Evolutionary conservation across 1,140 invertebrate genomes (phyloP), one percentile per base, ranked within the genome.

Genomic region (Eubasilissa regina): DNA sequence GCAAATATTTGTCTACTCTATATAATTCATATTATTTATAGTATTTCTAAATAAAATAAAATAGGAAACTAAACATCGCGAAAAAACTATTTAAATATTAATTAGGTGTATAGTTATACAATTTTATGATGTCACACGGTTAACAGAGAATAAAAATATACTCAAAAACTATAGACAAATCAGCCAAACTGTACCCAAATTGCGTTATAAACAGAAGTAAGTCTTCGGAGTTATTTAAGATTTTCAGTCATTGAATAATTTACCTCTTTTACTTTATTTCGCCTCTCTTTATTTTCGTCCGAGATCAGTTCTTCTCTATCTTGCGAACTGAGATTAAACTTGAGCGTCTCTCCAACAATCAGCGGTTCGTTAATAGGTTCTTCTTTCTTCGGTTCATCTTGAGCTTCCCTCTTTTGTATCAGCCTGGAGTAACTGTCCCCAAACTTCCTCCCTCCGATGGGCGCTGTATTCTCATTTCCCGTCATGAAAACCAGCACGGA

Each of bases 221-320:
- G n/a, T n/a, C n/a, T n/a, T n/a, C n/a, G n/a, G n/a, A n/a, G n/a
- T n/a, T n/a, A n/a, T n/a, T n/a, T n/a, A 35, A 35, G 25, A 35
- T 35, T 35, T 35, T 35, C 25, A 35, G 6, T 60, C 11, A 48
- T 25, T 48, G 12, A 55, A 51, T 21, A 9, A n/a, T 53, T 77
- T 81, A 85, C 84, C 85, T 86, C 82, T 81, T 85, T 85, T 21
- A 85, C 83, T 75, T 84, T 85, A 8, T 83, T 78, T 64, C 83
- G 75, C 74, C 79, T 82, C 10, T 25, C 47, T 15, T 77, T n/a
- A 68, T 74, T 77, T 70, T 76, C 77, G 43, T 78, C 74, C 11
- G 75, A 75, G 44, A 80, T 35, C 56, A 70, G 25, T 0, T 75
- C 75, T 6, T 12, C 19, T 45, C n/a, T 21, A 51, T 81, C 80